Evolutionary conservation across 64 coral and sea anemone species (phyloP), one percentile per base, ranked within the genome.

Genomic region (Astreopora myriophthalma): DNA sequence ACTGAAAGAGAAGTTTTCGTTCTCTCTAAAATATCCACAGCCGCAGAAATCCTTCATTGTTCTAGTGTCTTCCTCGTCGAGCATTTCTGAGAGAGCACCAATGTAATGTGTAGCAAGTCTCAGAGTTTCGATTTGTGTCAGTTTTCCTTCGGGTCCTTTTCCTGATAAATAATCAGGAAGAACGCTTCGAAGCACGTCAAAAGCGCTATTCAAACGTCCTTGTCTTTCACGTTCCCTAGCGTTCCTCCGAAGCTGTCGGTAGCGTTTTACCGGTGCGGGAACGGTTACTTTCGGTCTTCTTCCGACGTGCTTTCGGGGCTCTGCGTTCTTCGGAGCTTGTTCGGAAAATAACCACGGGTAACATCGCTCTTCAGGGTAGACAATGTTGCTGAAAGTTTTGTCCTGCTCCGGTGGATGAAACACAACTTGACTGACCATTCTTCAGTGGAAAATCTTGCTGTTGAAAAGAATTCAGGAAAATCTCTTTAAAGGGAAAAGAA

Each of bases 161-260:
- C 97, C 97, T 1, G 97, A 96, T 25, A 99, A 71, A 77, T 99
- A 99, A 52, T 99, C 97, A 13, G 97, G 97, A 36, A 99, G 96
- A 31, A 99, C 97, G 14, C 97, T 88, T 17, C 97, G 91, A 30
- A 99, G 87, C 14, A 99, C 97, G 66, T 99, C 97, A 61, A 99
- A 99, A 11, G 97, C 97, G 42, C 57, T 99, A 55, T 99, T 99
- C 16, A 99, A 49, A 1, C 97, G 90, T 0, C 94, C 94, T 38
- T 99, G 97, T 79, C 97, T 69, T 87, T 99, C 97, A 17, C 97
- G 90, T 52, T 99, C 97, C 11, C 97, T 92, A 13, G 97, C 97
- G 34, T 99, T 99, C 40, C 97, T 82, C 5, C 97, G 90, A 83
- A 99, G 97, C 26, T 99, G 97, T 28, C 97, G 80, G 37, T 95